These are phyloP conservation scores for Pinna nobilis DNA, from an alignment of 1,140 invertebrate species.

Conservation along the genomic window DNA sequence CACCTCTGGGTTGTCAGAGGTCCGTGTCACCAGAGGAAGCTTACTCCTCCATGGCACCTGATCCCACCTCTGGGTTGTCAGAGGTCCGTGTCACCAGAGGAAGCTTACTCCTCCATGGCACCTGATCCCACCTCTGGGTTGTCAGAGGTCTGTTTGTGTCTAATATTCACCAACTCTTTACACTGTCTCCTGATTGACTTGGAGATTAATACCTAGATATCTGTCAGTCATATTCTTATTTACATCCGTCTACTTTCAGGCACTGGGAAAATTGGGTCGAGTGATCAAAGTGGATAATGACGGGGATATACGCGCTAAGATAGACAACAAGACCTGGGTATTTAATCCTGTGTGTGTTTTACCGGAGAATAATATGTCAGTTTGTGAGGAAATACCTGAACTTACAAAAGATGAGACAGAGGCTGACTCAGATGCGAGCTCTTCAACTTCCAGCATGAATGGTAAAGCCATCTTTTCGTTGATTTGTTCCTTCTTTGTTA, in stretches of 20 bases:
- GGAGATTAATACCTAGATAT: no score
- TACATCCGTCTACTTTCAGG: conserved; percentile 29
- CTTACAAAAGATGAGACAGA: conserved; percentile 13
- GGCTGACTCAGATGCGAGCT: not conserved
- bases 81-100: no score
- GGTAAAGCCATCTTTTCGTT: not conserved
- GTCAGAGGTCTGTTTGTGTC: no score
- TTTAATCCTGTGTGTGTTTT: conserved; percentile 56
- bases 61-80: no score
- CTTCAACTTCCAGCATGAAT: not conserved
- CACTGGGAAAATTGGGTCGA: conserved; percentile 49
- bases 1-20: no score
- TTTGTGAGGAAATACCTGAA: conserved; percentile 18
- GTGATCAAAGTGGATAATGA: conserved; percentile 55
- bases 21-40: no score
- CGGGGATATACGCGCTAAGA: conserved; percentile 58
- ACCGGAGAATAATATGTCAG: conserved; percentile 31
- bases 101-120: no score
- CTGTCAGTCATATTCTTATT: no score
- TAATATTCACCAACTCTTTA: no score
- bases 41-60: no score
- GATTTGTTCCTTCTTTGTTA: not conserved
- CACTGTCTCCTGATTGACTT: no score
- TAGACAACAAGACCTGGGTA: conserved; percentile 52
- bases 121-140: no score